Percentiles rank a stretch among this genome's conserved stretches.
These are phyloP conservation scores for Loris lydekkerianus DNA, from an alignment of 2,797 vertebrate genomes.

Conservation along the genomic window DNA sequence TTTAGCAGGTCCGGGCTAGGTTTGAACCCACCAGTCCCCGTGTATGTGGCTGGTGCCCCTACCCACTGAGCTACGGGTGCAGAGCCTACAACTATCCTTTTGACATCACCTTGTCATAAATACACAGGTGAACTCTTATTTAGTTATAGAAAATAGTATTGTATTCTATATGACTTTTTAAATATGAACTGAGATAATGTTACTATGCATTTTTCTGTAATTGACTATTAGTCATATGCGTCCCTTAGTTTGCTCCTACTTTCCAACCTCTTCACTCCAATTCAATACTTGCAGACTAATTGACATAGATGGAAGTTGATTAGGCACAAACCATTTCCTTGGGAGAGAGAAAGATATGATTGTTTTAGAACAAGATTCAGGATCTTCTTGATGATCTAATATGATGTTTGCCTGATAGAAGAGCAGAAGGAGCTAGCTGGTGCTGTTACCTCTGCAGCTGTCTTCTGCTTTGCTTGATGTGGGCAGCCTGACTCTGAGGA, in stretches of 20 bases:
- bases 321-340: not conserved
- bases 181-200: not conserved
- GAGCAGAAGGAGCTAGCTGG: not conserved
- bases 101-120: not conserved
- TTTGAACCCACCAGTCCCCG: too few relatives aligned
- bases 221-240: not conserved
- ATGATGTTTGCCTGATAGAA: not conserved
- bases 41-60: too few relatives aligned
- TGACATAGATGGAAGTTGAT: not conserved
- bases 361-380: not conserved
- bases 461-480: not conserved
- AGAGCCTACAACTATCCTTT: not conserved
- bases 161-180: not conserved
- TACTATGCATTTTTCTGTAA: not conserved
- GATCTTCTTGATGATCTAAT: not conserved
- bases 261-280: not conserved
- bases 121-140: not conserved
- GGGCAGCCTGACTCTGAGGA: not conserved
- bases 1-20: too few relatives aligned
- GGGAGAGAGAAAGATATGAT: not conserved
- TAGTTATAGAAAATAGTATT: not conserved
- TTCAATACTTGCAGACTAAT: not conserved
- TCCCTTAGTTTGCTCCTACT: not conserved
- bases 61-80: too few relatives aligned
- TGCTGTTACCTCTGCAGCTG: not conserved